These are phyloP conservation scores for Notechis scutatus DNA, from an alignment of 2,113 vertebrate species.

Conservation along the genomic window DNA sequence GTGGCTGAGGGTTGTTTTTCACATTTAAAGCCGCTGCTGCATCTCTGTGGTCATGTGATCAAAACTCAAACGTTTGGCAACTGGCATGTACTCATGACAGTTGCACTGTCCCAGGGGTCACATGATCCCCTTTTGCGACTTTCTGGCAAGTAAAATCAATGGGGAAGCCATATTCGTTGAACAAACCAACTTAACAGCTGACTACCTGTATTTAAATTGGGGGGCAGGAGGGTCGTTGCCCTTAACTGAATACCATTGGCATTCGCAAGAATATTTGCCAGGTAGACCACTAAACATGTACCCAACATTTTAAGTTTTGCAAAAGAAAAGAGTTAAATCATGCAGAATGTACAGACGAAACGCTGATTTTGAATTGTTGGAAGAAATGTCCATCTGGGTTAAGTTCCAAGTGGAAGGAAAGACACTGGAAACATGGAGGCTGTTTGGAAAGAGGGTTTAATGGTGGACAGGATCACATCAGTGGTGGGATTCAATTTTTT, in stretches of 20 bases:
- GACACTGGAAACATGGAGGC: too few relatives aligned
- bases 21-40: neutral
- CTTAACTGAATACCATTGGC: too few relatives aligned
- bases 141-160: neutral
- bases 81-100: neutral
- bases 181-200: too few relatives aligned
- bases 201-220: neutral
- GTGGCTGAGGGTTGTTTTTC: neutral
- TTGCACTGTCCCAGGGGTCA: neutral
- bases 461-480: too few relatives aligned
- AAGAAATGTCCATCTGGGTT: too few relatives aligned
- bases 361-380: neutral
- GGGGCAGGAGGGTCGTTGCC: neutral
- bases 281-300: neutral
- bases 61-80: neutral
- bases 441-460: too few relatives aligned
- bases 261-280: neutral
- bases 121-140: neutral
- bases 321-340: neutral
- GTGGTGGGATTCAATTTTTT: too few relatives aligned
- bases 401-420: too few relatives aligned
- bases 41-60: neutral
- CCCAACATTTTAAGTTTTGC: neutral
- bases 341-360: neutral
- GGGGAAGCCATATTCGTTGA: too few relatives aligned